A percentile compares a stretch with the other conserved stretches of the same genome.
Evolutionary conservation across 2,888 invertebrate species (phyloP).

Genomic region (Ernsta delagoae): DNA sequence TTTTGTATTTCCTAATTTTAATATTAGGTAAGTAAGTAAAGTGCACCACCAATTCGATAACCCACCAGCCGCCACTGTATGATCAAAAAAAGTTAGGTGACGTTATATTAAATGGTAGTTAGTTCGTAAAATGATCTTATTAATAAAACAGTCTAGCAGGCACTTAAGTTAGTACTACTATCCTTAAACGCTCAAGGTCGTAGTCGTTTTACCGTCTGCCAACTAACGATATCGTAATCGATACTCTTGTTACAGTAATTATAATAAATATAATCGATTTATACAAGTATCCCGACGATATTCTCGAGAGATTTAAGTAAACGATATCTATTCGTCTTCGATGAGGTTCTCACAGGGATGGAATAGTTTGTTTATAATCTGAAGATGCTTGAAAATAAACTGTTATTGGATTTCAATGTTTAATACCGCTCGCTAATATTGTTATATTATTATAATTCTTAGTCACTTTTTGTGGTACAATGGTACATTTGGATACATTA

Average conservation of each 20-base stretch:
- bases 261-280: constrained; percentile 4
- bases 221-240: background rate
- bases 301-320: background rate
- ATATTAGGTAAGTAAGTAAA: no score
- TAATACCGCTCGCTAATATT: background rate
- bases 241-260: constrained; percentile 4
- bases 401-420: background rate
- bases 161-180: no score
- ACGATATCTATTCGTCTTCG: background rate
- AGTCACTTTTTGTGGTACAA: background rate
- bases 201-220: background rate
- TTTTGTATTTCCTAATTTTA: no score
- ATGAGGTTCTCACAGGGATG: background rate
- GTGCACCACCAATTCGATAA: no score
- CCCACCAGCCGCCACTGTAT: no score
- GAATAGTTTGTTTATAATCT: background rate
- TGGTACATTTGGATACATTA: no score
- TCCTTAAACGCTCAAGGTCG: background rate
- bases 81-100: no score
- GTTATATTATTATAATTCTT: background rate
- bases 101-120: no score
- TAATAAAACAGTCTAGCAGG: no score
- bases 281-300: background rate
- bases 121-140: no score
- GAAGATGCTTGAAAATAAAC: background rate